A percentile compares a stretch with the other conserved stretches of the same genome.
phyloP scores from a whole-genome alignment of 2,797 vertebrate species.

The Peromyscus attwateri region DNA sequence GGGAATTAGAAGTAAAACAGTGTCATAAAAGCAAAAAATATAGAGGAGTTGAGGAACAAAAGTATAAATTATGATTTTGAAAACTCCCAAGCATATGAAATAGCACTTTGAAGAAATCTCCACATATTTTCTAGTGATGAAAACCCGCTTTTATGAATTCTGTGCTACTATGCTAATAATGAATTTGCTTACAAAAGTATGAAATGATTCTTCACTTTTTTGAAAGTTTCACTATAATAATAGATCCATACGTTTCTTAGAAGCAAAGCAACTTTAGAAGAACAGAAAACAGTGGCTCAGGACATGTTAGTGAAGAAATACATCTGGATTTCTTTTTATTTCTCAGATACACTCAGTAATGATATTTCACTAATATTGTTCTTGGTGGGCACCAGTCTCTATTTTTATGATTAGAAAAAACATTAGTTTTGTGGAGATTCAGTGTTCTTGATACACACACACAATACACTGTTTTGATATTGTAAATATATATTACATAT shows the following conservation, averaged over 20 bases:
- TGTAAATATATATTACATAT: not conserved
- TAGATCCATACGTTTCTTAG: conserved; percentile 42
- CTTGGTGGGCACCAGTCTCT: not conserved
- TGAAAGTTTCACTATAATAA: conserved; percentile 59
- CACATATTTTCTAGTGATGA: conserved; percentile 18
- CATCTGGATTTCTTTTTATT: conserved; percentile 12
- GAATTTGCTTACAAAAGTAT: conserved; percentile 73
- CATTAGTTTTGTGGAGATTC: conserved; percentile 70
- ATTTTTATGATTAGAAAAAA: not conserved
- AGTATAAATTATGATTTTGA: not conserved
- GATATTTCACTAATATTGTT: conserved; percentile 54
- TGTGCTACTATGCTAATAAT: conserved; percentile 56
- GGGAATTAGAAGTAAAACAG: conserved; percentile 53
- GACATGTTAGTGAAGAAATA: conserved; percentile 32
- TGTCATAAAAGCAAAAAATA: conserved; percentile 58
- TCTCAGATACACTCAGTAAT: not conserved
- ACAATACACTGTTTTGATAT: conserved; percentile 21
- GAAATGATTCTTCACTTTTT: conserved; percentile 69
- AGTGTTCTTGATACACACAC: conserved; percentile 63
- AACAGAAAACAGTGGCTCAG: not conserved
- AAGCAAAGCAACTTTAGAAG: conserved; percentile 54
- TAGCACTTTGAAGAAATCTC: conserved; percentile 51
- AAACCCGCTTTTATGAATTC: conserved; percentile 60
- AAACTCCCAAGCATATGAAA: conserved; percentile 33
- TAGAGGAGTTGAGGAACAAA: not conserved